These are phyloP conservation scores for Bombyx huttoni DNA, from an alignment of 2,888 invertebrate genomes.

Conservation along the genomic window DNA sequence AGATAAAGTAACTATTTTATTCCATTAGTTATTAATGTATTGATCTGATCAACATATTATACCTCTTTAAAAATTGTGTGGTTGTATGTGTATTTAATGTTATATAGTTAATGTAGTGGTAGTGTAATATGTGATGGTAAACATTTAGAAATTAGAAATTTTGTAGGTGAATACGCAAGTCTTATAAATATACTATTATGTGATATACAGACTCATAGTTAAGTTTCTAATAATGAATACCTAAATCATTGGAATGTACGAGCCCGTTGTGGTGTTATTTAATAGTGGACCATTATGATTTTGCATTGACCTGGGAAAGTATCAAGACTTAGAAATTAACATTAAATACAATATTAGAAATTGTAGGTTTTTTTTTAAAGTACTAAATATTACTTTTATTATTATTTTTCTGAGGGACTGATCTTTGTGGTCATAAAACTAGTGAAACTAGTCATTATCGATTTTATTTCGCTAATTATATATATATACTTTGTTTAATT, in stretches of 20 bases:
- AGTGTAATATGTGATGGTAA: not conserved
- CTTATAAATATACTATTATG: not conserved
- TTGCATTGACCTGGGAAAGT: too few relatives aligned
- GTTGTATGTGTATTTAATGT: not conserved
- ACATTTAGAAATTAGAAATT: not conserved
- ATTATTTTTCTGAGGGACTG: not conserved
- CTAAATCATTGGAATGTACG: not conserved
- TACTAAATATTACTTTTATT: not conserved
- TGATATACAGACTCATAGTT: not conserved
- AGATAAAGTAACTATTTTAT: conserved; percentile 34
- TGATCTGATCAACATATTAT: conserved; percentile 9
- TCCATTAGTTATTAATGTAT: conserved; percentile 8
- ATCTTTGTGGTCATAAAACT: conserved; percentile 2
- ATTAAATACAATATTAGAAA: not conserved
- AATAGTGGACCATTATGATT: not conserved
- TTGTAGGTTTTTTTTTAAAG: not conserved
- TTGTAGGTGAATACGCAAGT: not conserved
- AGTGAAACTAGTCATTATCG: conserved; percentile 8
- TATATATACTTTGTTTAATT: not conserved
- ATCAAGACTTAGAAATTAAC: too few relatives aligned
- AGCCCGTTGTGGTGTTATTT: not conserved
- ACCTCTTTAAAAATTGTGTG: not conserved
- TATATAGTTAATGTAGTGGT: not conserved
- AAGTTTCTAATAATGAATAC: not conserved
- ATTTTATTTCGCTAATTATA: conserved; percentile 10